Base-by-base conservation (phyloP, 2,797 vertebrate genomes). In the Oreonectes daqikongensis region DNA sequence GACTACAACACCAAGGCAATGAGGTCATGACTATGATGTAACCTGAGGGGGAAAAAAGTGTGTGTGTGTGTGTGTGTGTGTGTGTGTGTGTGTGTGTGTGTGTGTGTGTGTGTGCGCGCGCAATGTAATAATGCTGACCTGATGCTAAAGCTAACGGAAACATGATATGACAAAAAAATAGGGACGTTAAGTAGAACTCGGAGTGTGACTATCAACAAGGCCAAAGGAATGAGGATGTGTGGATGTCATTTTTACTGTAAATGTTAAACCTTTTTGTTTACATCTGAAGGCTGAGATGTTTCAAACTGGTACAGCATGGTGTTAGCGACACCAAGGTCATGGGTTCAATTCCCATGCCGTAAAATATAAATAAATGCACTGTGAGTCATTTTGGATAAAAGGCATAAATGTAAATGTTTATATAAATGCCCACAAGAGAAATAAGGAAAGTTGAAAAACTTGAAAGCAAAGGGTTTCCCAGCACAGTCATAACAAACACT, bases 1-100 rank as follows among this genome's bases (percentile, higher is more conserved):
- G 89, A 86, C 86, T 86, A 53, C 50, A 79, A 79, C 80, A 6
- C 81, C 74, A 65, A 85, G 26, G 80, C 79, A 75, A 73, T 93
- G 91, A 92, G 89, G 89, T 93, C 85, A 92, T 92, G 80, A 61
- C 57, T 84, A 87, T 92, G 89, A 92, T 86, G 90, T 90, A 90
- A 93, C 78, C 87, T 86, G 80, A 83, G 82, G 81, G n/a, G 76
- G 59, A 81, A 35, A 30, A 81, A 68, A 78, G 65, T 35, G 28
- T 74, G 70, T 76, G 55, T 79, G 69, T 77, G 68, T 72, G 60
- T n/a, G n/a, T n/a, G n/a, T n/a, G n/a, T n/a, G n/a, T n/a, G n/a
- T n/a, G n/a, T n/a, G n/a, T n/a, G n/a, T n/a, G n/a, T n/a, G n/a
- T n/a, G n/a, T n/a, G n/a, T n/a, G n/a, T n/a, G n/a, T n/a, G n/a